Base-by-base conservation (phyloP, 2,888 invertebrate species). In the Polylopha cassiicola region DNA sequence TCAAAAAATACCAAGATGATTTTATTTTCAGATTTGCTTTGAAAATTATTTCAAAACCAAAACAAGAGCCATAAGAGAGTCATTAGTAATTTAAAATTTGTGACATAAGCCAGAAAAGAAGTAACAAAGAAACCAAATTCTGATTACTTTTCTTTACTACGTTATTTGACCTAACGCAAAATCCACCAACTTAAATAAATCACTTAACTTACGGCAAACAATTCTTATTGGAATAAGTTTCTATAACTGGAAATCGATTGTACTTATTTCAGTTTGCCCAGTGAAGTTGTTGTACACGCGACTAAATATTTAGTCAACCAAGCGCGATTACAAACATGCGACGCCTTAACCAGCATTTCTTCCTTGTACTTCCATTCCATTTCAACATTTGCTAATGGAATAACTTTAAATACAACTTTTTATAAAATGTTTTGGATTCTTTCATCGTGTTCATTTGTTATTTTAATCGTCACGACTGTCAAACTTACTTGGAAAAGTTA, bases 291-390 rank as follows among this genome's bases (percentile, higher is more conserved):
- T 58, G 44, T 52, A 64, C 75, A 76, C 75, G 76, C 75, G 69
- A 76, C 74, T 59, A 65, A 69, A 70, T 73, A 70, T 71, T 74
- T 71, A 68, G 68, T 64, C 55, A 64, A 62, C 53, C 53, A 56
- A 55, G 50, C 48, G 50, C 57, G 65, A 73, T 70, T 70, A 67
- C 52, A 46, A 58, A 56, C 73, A 72, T 73, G 73, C 73, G 51
- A 72, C 54, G 51, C 58, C 50, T 53, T 61, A 59, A 65, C 51
- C 55, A 52, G 47, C 54, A 55, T 60, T 67, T 60, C 59, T 57
- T 52, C 46, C 47, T 61, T 61, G 58, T 64, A n/a, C n/a, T n/a
- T n/a, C 66, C 59, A 54, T 58, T 53, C 51, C 48, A 41, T 47
- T 49, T 32, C 29, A n/a, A n/a, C n/a, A 21, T 11, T 13, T 17